Evolutionary conservation across 2,797 vertebrate species (phyloP), one percentile per base, ranked within the genome.

Genomic region (Threskiornis aethiopicus): DNA sequence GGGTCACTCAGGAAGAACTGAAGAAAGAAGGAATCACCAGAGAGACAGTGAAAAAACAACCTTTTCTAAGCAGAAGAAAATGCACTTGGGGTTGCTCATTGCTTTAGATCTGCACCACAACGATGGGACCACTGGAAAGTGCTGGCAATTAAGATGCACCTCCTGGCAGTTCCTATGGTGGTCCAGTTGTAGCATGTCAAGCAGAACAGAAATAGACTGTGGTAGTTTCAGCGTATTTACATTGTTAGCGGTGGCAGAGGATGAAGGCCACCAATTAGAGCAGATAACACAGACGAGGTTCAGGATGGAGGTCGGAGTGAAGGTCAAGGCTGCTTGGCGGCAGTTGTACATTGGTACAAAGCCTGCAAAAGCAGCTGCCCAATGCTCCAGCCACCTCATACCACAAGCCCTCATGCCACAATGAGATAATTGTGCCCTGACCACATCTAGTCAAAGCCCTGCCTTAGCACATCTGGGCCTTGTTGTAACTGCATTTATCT

Each of bases 211-310:
- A 93, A n/a, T 17, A 81, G 39, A 31, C 5, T 69, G 37, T 41
- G 28, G 17, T 31, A 39, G 25, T 42, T 59, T 83, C 47, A 46
- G 26, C 0, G 0, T 39, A 31, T 62, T 90, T 41, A 24, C n/a
- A 57, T 17, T 55, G 21, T 55, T 65, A 41, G 13, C 1, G 2
- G 24, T 62, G 47, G 54, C 66, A 93, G 54, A 69, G 39, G 26
- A 37, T 72, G 42, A 89, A 9, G 61, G 35, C 31, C 47, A 61
- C 16, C 9, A 46, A 9, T 41, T 39, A 39, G 17, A 72, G 18
- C n/a, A 89, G 37, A 71, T 49, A 51, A 75, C 22, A 92, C 2
- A 75, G 39, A n/a, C 0, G 1, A 76, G 25, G 46, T 39, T 79
- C 71, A 87, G 61, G 33, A 65, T 64, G 73, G 46, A 14, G 75